Conservation (phyloP, 2,888 invertebrate genomes). For the Parapristionchus giblindavisi region DNA sequence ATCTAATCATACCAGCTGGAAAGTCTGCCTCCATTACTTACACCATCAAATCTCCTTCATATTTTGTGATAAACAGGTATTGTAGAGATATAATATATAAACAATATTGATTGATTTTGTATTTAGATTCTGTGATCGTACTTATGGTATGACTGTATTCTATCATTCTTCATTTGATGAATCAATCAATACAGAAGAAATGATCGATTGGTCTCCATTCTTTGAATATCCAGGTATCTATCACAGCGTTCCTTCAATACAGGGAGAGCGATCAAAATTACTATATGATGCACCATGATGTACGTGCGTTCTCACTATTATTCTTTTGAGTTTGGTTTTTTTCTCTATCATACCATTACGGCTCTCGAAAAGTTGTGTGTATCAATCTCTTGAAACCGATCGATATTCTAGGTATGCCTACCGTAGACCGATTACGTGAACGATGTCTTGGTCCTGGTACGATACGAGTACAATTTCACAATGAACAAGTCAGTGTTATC, state of each 20-base stretch:
- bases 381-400: too few species aligned
- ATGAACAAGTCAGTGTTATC: constrained; percentile 46
- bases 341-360: too few species aligned
- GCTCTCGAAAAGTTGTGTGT: too few species aligned
- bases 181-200: constrained; percentile 7
- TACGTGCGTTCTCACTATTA: neutral
- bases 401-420: constrained; percentile 52
- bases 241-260: neutral
- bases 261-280: too few species aligned
- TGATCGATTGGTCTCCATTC: constrained; percentile 26
- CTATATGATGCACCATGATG: too few species aligned
- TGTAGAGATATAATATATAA: too few species aligned
- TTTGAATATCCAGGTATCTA: constrained; percentile 32
- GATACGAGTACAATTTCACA: constrained; percentile 57
- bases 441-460: constrained; percentile 51
- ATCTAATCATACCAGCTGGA: constrained; percentile 50
- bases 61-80: constrained; percentile 36
- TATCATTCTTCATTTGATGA: neutral
- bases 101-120: too few species aligned
- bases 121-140: constrained; percentile 58
- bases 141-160: constrained; percentile 49
- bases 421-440: constrained; percentile 53
- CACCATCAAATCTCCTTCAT: constrained; percentile 29
- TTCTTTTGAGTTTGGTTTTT: too few species aligned
- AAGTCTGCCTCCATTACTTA: constrained; percentile 37